Evolutionary conservation across 2,113 vertebrate genomes (phyloP), one percentile per base, ranked within the genome.

Genomic region (Phalacrocorax carbo): DNA sequence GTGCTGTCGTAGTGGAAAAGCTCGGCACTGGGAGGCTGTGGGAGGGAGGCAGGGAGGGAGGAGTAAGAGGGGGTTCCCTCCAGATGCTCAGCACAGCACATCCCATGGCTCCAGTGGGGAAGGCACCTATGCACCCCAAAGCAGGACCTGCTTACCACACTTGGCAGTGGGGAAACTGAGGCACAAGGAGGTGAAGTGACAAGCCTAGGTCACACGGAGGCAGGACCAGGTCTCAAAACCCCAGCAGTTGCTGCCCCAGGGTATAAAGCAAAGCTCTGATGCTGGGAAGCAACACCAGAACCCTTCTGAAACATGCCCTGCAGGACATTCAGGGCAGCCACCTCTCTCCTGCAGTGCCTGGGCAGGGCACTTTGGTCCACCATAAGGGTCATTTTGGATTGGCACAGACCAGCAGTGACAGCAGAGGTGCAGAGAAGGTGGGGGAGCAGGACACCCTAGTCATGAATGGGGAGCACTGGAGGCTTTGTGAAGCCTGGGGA

Each of bases 1-100:
- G 99, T 98, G 94, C 98, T 99, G 98, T 99, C 99, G 1, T 99
- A 99, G 97, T 99, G 99, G 98, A 99, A 99, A 69, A 99, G 99
- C 76, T 99, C 99, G 1, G 99, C 98, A 65, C 99, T 98, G 87
- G 98, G 98, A 40, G 98, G 98, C 98, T 98, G 97, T 5, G 32
- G 71, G 82, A 76, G n/a, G 75, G 71, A 97, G 2, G 92, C 60
- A 91, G 19, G n/a, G 38, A 80, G 26, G n/a, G 19, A 22, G 16
- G 30, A 55, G n/a, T 66, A 61, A 95, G 77, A 84, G 40, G 25
- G 13, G 13, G 9, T 92, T 52, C 73, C 27, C 25, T 62, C 27
- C 62, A 8, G 66, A 52, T 0, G 0, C 30, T 26, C 64, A 22
- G 8, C 36, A 38, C 2, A 17, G 30, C 60, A 71, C 7, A 20